These are phyloP conservation scores for Corynorhinus townsendii DNA, from an alignment of 2,113 vertebrate genomes.

Conservation along the genomic window DNA sequence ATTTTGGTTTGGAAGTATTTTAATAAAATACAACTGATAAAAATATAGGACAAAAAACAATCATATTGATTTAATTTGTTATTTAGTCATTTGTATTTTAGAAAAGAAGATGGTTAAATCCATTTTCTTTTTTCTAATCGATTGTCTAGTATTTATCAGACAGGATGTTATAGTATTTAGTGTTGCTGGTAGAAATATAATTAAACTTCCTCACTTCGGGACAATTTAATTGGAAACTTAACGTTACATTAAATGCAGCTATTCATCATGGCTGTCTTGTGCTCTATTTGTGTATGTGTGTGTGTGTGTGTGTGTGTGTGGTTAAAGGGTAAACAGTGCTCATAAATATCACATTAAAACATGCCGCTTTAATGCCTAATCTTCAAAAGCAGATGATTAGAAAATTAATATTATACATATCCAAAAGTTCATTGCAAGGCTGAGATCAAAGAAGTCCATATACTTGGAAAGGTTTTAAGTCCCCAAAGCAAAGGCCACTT, in stretches of 20 bases:
- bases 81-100: slow-evolving; percentile 8
- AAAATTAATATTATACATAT: slow-evolving; percentile 27
- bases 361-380: background rate
- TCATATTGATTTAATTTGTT: background rate
- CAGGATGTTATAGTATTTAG: background rate
- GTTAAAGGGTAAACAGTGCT: background rate
- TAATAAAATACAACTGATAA: background rate
- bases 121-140: background rate
- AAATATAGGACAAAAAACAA: background rate
- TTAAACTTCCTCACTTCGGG: slow-evolving; percentile 31
- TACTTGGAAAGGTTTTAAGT: background rate
- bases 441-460: slow-evolving; percentile 23
- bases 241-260: slow-evolving; percentile 25
- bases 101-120: background rate
- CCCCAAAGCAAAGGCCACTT: background rate
- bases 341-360: background rate
- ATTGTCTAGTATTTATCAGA: slow-evolving; percentile 16
- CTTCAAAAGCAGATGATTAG: slow-evolving; percentile 7
- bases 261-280: slow-evolving; percentile 18
- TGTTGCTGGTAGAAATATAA: slow-evolving; percentile 13
- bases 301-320: background rate
- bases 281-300: background rate
- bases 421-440: background rate
- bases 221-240: slow-evolving; percentile 50
- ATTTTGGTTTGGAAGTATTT: background rate